phyloP scores from a whole-genome alignment of 2,113 vertebrate genomes.

The Ochotona princeps region DNA sequence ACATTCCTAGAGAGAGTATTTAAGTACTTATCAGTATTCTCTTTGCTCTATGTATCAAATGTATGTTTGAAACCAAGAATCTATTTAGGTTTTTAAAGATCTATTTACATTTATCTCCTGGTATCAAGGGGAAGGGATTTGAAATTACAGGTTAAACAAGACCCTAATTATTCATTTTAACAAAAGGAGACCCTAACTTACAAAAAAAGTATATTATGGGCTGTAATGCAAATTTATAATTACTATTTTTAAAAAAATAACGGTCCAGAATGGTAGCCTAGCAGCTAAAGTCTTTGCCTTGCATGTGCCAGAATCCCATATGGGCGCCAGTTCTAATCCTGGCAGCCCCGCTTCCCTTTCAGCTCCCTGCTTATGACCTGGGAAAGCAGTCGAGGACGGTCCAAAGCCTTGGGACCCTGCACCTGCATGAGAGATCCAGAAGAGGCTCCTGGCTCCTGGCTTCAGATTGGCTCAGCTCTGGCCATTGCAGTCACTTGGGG shows the following conservation, averaged over 20 bases:
- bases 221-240: not conserved
- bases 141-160: not conserved
- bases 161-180: not conserved
- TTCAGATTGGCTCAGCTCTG: too few species aligned
- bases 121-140: not conserved
- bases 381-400: too few species aligned
- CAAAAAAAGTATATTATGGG: not conserved
- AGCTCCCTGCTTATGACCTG: too few species aligned
- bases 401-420: too few species aligned
- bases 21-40: conserved; percentile 19
- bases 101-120: not conserved
- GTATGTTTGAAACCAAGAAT: not conserved
- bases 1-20: not conserved
- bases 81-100: not conserved
- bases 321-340: too few species aligned
- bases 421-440: too few species aligned
- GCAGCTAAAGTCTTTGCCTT: too few species aligned
- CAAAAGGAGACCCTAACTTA: not conserved
- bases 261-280: not conserved
- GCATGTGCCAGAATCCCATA: too few species aligned
- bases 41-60: conserved; percentile 1
- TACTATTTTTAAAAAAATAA: not conserved
- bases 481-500: too few species aligned
- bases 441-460: too few species aligned
- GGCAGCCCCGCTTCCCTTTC: too few species aligned